Percentiles rank a stretch among this genome's conserved stretches.
phyloP scores from a whole-genome alignment of 2,797 vertebrate genomes.

The Argyrosomus regius region DNA sequence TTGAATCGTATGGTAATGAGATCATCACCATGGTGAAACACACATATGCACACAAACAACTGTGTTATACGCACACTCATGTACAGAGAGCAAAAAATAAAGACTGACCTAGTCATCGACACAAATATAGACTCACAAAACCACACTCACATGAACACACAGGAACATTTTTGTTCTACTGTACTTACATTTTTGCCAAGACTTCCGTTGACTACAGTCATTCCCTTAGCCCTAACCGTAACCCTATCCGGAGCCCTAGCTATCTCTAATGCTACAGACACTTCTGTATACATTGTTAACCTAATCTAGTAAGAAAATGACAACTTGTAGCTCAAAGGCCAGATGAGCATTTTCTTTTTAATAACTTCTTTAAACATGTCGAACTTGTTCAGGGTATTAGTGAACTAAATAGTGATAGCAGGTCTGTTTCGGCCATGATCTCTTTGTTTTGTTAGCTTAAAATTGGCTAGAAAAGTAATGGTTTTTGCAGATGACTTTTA shows the following conservation, averaged over 20 bases:
- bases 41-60: conserved; percentile 16
- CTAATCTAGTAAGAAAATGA: background rate
- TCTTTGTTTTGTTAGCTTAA: background rate
- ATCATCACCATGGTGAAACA: conserved; percentile 59
- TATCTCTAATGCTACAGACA: background rate
- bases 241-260: background rate
- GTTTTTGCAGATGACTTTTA: conserved; percentile 11
- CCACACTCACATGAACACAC: background rate
- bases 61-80: background rate
- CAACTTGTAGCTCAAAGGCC: background rate
- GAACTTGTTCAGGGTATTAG: background rate
- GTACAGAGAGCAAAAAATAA: conserved; percentile 12
- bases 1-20: conserved; percentile 62
- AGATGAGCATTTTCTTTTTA: background rate
- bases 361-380: conserved; percentile 12
- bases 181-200: background rate
- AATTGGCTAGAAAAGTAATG: background rate
- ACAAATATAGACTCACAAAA: conserved; percentile 19
- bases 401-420: background rate
- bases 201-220: background rate
- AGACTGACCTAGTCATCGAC: conserved; percentile 2
- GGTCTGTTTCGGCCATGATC: background rate
- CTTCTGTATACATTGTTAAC: background rate
- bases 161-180: background rate
- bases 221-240: background rate